phyloP scores from a whole-genome alignment of 2,113 vertebrate species.

The Cololabis saira region DNA sequence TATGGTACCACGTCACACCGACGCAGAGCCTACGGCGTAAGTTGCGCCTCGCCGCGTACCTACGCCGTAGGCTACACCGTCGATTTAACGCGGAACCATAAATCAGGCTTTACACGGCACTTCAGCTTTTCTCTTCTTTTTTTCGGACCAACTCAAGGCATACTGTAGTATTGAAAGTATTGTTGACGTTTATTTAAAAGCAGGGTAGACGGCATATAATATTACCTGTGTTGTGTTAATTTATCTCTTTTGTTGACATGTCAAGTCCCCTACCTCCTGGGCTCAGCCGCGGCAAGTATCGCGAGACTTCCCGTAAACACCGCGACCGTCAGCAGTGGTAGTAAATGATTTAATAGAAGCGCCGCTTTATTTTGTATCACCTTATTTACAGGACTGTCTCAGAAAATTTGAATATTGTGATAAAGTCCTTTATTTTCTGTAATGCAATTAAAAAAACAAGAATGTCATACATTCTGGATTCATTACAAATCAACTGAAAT shows the following conservation, averaged over 20 bases:
- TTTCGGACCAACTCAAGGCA: not conserved
- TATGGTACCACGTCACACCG: too few species aligned
- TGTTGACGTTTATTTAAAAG: not conserved
- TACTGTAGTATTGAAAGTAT: not conserved
- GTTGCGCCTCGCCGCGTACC: too few species aligned
- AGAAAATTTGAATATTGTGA: too few species aligned
- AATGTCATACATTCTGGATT: too few species aligned
- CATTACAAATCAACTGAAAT: too few species aligned
- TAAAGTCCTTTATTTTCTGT: too few species aligned
- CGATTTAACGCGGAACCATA: too few species aligned
- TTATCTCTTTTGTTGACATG: slow-evolving; percentile 72
- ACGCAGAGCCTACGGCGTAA: too few species aligned
- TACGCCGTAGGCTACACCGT: too few species aligned
- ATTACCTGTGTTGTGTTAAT: slow-evolving; percentile 68
- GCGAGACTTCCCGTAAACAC: slow-evolving; percentile 50
- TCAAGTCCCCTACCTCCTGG: slow-evolving; percentile 45
- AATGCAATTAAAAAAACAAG: too few species aligned
- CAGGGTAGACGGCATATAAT: slow-evolving; percentile 2
- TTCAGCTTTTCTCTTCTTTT: slow-evolving; percentile 1
- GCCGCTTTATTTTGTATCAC: not conserved
- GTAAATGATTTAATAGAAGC: slow-evolving; percentile 40
- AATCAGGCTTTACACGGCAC: slow-evolving; percentile 36
- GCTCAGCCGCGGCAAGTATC: slow-evolving; percentile 53
- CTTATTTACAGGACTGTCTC: too few species aligned
- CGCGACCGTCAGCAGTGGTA: not conserved